Evolutionary conservation across 2,797 vertebrate species (phyloP), one percentile per base, ranked within the genome.

Genomic region (Hypotaenidia philippensis): DNA sequence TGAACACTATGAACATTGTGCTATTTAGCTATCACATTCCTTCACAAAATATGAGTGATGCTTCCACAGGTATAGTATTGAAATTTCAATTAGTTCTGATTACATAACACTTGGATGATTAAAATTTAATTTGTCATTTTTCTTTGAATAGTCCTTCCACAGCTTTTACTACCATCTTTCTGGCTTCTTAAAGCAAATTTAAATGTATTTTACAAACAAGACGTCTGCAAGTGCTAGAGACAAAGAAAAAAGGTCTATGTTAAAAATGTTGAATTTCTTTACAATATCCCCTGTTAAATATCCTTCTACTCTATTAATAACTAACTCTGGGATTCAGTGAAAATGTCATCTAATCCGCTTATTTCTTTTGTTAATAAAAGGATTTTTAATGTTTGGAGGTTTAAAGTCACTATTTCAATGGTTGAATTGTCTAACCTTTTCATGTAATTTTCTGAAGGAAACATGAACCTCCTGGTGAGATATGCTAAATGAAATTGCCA

Each of bases 401-500:
- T 70, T 80, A 75, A 66, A 78, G 27, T 44, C 23, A 26, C 10
- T 78, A 23, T 89, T 91, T 80, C 34, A 61, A 8, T 41, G 15
- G 10, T 45, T 74, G 29, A 83, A 29, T 83, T 83, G 21, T 50
- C 52, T 53, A 89, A 88, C 22, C 16, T 61, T 86, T 80, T 36
- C 10, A 72, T 27, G 18, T 15, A 68, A 44, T 91, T 90, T 76
- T 81, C 31, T 63, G 27, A 55, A 83, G 80, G 52, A 84, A 88
- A 82, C 26, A 17, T 26, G 23, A 93, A 69, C 25, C 16, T 95
- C 53, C 75, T 83, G 45, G 29, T 65, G 53, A 94, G 76, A 23
- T 83, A 55, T 5, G 20, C 7, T 38, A 71, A 70, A 77, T 34
- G 41, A 90, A 87, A 92, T 72, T 36, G 72, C n/a, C 65, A 83